Evolutionary conservation across 2,797 vertebrate species (phyloP), one percentile per base, ranked within the genome.

Genomic region (Coilia nasus): DNA sequence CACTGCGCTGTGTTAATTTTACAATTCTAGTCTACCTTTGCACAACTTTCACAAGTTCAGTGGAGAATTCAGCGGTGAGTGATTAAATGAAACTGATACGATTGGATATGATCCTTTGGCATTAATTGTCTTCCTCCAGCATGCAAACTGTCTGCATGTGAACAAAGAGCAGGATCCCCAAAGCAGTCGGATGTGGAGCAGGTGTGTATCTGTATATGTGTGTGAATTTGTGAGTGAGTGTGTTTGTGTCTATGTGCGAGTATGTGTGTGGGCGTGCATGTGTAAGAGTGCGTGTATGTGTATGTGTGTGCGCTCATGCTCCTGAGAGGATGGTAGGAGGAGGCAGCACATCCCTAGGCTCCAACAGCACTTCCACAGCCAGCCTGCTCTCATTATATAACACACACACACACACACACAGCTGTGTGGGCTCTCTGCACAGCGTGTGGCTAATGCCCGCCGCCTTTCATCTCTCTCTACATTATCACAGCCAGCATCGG

Each of bases 391-490:
- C 5, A 21, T 78, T 78, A 78, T 78, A 21, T 78, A 78, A 78
- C 35, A 2, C 31, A 54, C 50, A 54, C 50, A 54, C 50, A 54
- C 50, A 54, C 50, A 78, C 31, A 78, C 15, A 78, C 71, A 78
- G 71, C 71, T 78, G 71, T 78, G 71, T 25, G 7, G 7, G 71
- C 17, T 78, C 71, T 71, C 41, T 44, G 35, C 71, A 19, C 71
- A 78, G 71, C 71, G 35, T 78, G 71, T 1, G 35, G 35, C 71
- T 78, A 78, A 78, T 78, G 71, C 71, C 71, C 17, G 31, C 71
- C 35, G 71, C 71, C 71, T 78, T 78, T 78, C 71, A 78, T 78
- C 71, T 78, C 71, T 78, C 71, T 78, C 35, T 78, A 44, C 71
- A 78, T 78, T 78, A 78, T 78, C 71, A 78, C 71, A 41, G 71